Evolutionary conservation across 2,797 vertebrate species (phyloP).

Genomic region (Monodelphis domestica): DNA sequence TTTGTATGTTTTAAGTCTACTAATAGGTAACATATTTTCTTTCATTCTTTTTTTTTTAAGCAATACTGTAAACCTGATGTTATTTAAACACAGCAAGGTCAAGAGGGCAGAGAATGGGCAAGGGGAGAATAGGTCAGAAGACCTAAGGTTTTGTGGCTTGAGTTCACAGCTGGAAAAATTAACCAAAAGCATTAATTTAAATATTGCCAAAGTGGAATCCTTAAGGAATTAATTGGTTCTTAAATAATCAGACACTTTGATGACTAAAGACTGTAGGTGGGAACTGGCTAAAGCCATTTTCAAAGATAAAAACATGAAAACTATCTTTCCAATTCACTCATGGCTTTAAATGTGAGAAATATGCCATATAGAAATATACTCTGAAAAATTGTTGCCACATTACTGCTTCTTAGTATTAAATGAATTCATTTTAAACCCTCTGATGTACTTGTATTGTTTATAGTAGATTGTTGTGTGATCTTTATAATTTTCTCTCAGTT

Average conservation of each 20-base stretch:
- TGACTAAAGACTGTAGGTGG: not conserved
- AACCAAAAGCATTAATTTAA: not conserved
- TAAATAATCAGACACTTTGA: not conserved
- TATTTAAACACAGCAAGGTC: not conserved
- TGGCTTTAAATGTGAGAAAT: not conserved
- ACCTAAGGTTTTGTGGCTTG: not conserved
- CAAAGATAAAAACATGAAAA: not conserved
- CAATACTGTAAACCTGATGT: not conserved
- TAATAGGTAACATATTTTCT: not conserved
- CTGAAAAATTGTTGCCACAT: not conserved
- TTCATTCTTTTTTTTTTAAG: too few relatives aligned
- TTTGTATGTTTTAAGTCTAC: too few relatives aligned
- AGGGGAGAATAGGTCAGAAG: not conserved
- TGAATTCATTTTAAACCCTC: not conserved
- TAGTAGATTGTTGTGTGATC: too few relatives aligned
- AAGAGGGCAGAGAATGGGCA: not conserved
- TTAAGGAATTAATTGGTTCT: not conserved
- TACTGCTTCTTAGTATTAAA: not conserved
- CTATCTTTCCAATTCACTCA: not conserved
- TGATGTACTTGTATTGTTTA: too few relatives aligned
- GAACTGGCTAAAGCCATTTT: not conserved
- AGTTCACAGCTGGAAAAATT: not conserved
- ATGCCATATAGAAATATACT: not conserved
- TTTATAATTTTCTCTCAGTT: too few relatives aligned
- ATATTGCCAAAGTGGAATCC: not conserved